phyloP scores from a whole-genome alignment of 2,888 invertebrate species.

The Eucriotettix oculatus region DNA sequence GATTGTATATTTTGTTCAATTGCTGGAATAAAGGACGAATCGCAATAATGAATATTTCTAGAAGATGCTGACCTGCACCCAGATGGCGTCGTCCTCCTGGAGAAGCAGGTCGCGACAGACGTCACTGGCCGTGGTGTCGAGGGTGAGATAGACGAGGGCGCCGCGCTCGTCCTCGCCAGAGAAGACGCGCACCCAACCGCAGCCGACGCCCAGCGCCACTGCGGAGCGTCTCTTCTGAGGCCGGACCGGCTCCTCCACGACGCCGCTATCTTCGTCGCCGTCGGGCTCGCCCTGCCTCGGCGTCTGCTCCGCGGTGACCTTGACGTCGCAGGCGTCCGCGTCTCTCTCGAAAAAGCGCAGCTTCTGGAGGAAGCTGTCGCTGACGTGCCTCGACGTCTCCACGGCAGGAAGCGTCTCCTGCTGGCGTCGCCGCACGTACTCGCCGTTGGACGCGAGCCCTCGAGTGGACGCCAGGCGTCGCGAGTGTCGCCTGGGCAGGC shows the following conservation, averaged over 20 bases:
- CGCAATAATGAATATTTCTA: too few relatives aligned
- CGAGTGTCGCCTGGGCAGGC: slow-evolving; percentile 17
- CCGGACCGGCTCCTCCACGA: too few relatives aligned
- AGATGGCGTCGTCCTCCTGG: slow-evolving; percentile 27
- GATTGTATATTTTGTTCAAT: too few relatives aligned
- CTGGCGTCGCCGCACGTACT: slow-evolving; percentile 6
- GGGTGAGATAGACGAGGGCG: slow-evolving; percentile 38
- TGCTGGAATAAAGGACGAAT: too few relatives aligned
- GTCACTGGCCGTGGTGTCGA: slow-evolving; percentile 35
- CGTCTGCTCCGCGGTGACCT: slow-evolving; percentile 1
- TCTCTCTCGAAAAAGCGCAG: neutral
- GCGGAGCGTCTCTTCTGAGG: too few relatives aligned
- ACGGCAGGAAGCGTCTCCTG: neutral
- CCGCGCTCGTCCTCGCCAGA: slow-evolving; percentile 37
- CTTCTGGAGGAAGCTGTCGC: neutral
- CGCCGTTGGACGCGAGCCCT: slow-evolving; percentile 16
- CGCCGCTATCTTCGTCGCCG: too few relatives aligned
- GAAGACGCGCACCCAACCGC: slow-evolving; percentile 45
- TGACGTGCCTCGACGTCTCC: neutral
- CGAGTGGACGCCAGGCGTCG: slow-evolving; percentile 23
- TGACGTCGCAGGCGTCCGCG: neutral
- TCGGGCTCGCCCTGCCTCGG: neutral
- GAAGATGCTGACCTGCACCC: slow-evolving; percentile 25
- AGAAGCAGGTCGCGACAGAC: slow-evolving; percentile 33
- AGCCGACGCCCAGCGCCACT: slow-evolving; percentile 25